Base-by-base conservation (phyloP, 2,113 vertebrate species). In the Plotosus lineatus region DNA sequence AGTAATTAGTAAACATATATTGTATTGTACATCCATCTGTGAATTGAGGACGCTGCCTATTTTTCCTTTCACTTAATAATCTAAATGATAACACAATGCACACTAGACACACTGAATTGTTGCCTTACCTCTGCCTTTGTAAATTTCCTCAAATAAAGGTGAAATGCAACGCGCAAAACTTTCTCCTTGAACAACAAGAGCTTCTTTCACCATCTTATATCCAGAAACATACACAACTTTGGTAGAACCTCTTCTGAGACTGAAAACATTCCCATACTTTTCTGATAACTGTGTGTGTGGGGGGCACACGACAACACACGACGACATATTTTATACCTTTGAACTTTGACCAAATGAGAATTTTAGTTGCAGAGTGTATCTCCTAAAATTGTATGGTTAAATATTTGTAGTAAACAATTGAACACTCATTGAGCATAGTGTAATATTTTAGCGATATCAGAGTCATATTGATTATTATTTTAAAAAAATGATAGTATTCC, bases 181-280 rank as follows among this genome's bases (percentile, higher is more conserved):
- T 15, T 93, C 86, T 2, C 79, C 90, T 77, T 91, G 88, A 38
- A 87, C 85, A 11, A 90, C 38, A 9, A 94, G 90, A 21, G 80
- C 90, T 84, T 94, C 91, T 61, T 91, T 93, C 56, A 92, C 58
- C 86, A 92, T 36, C 19, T 73, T 73, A 10, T 92, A 82, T 17
- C 92, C 91, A 7, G 19, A 92, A 6, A 94, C 0, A 0, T 84
- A 0, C 33, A 94, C 86, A 3, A 74, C 0, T 0, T 1, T 14
- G 0, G 4, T 0, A 0, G 0, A 0, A 14, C 92, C 89, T 5
- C 86, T 0, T 0, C 76, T 0, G 0, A 86, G 0, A 46, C 85
- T 65, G 0, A 92, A 69, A 68, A 94, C 0, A 0, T 92, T 85
- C 1, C 94, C 92, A 0, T 92, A 93, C 74, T 86, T 90, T 72